Conservation (phyloP, 2,113 vertebrate species). For the Laterallus jamaicensis region DNA sequence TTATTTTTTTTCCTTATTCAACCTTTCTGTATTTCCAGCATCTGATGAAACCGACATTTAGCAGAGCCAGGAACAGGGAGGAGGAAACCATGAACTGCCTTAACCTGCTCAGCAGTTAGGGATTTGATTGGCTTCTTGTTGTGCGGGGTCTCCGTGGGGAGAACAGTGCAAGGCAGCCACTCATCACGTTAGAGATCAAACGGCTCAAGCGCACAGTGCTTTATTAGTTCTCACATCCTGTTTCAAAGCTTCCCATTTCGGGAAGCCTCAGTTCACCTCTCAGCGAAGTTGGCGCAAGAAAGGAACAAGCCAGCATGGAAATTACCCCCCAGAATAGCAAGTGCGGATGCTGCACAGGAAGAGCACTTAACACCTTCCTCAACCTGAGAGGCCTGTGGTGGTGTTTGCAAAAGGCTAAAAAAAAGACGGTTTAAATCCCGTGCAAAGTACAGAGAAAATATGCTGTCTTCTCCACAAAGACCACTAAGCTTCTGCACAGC, state of each 20-base stretch:
- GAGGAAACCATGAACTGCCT: not conserved
- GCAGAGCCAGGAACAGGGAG: not conserved
- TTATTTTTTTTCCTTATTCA: not conserved
- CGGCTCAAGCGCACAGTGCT: not conserved
- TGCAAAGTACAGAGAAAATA: not conserved
- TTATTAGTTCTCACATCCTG: not conserved
- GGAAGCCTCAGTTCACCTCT: not conserved
- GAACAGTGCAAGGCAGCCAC: not conserved
- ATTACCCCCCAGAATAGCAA: not conserved
- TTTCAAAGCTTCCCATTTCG: not conserved
- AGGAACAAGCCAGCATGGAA: not conserved
- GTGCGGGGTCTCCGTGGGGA: not conserved
- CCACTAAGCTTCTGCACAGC: not conserved
- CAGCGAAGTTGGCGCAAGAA: not conserved
- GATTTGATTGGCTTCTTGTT: not conserved
- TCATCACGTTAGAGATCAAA: not conserved
- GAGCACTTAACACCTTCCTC: not conserved
- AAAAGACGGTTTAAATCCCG: not conserved
- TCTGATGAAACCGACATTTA: not conserved
- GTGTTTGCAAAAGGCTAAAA: accelerated
- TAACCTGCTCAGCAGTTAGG: not conserved
- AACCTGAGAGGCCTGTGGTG: not conserved
- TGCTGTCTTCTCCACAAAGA: not conserved
- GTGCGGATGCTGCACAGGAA: not conserved
- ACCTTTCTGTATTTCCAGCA: not conserved